phyloP scores from a whole-genome alignment of 2,888 invertebrate species.

The Eristalis intricaria region DNA sequence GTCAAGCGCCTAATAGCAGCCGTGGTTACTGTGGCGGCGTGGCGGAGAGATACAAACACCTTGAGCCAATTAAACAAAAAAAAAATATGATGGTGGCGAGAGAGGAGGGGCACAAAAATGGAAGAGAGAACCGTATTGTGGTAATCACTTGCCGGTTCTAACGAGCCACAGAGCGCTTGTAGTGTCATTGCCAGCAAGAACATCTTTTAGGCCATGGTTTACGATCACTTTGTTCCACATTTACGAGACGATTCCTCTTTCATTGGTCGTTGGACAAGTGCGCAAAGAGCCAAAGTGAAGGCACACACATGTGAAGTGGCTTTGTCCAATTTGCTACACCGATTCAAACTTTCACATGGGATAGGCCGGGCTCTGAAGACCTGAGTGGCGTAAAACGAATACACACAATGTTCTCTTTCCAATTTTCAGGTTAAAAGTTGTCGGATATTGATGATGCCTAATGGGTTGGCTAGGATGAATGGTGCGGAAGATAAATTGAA shows the following conservation, averaged over 20 bases:
- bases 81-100: not conserved
- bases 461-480: not conserved
- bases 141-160: conserved; percentile 39
- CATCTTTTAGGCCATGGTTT: conserved; percentile 34
- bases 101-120: not conserved
- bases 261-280: conserved; percentile 33
- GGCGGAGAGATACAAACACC: not conserved
- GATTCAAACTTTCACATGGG: not conserved
- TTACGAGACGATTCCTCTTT: conserved; percentile 34
- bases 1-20: not conserved
- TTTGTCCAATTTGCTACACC: not conserved
- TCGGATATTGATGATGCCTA: not conserved
- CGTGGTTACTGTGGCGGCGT: not conserved
- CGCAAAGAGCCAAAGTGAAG: not conserved
- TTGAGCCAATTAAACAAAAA: conserved; percentile 44
- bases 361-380: not conserved
- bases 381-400: not conserved
- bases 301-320: not conserved
- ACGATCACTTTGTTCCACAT: conserved; percentile 56
- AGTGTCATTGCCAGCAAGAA: conserved; percentile 12
- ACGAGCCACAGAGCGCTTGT: conserved; percentile 7
- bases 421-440: not conserved
- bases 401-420: not conserved
- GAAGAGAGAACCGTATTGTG: conserved; percentile 13
- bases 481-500: not conserved